These are phyloP conservation scores for Holacanthella duospinosa DNA, from an alignment of 2,888 invertebrate genomes.

Conservation along the genomic window DNA sequence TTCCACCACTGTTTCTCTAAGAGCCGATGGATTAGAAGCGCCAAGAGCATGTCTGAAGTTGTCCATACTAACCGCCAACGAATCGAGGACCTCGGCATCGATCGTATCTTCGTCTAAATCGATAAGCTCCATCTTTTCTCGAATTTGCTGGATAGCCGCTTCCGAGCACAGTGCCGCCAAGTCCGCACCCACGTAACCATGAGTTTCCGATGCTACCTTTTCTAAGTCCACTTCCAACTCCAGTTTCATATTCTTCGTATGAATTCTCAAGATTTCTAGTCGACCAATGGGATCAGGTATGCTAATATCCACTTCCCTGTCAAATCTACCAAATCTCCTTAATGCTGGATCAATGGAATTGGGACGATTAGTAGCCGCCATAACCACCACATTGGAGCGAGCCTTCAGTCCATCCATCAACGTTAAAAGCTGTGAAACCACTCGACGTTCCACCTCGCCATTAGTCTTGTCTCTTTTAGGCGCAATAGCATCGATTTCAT, in stretches of 20 bases:
- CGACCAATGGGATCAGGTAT: slow-evolving; percentile 52
- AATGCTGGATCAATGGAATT: slow-evolving; percentile 52
- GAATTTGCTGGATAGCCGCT: slow-evolving; percentile 52
- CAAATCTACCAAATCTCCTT: slow-evolving; percentile 50
- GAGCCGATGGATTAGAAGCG: slow-evolving; percentile 51
- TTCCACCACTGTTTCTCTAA: slow-evolving; percentile 52
- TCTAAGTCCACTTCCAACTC: slow-evolving; percentile 52
- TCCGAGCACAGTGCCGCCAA: slow-evolving; percentile 52
- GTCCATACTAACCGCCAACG: slow-evolving; percentile 50
- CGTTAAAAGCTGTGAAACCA: too few relatives aligned
- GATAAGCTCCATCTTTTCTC: slow-evolving; percentile 54
- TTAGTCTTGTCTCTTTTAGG: slow-evolving; percentile 99
- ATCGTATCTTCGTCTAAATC: slow-evolving; percentile 52
- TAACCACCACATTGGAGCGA: too few relatives aligned
- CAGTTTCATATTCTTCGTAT: slow-evolving; percentile 54
- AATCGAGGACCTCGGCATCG: slow-evolving; percentile 51
- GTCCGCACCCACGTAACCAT: slow-evolving; percentile 53
- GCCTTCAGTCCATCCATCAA: too few relatives aligned
- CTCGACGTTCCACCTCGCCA: too few relatives aligned
- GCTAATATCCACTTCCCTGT: slow-evolving; percentile 52
- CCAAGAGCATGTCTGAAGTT: slow-evolving; percentile 50
- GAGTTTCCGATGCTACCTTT: slow-evolving; percentile 49
- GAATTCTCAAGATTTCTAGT: slow-evolving; percentile 50
- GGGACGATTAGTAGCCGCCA: slow-evolving; percentile 53
- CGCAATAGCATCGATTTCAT: too few relatives aligned